Evolutionary conservation across 2,797 vertebrate species (phyloP), one percentile per base, ranked within the genome.

Genomic region (Eospalax fontanierii): DNA sequence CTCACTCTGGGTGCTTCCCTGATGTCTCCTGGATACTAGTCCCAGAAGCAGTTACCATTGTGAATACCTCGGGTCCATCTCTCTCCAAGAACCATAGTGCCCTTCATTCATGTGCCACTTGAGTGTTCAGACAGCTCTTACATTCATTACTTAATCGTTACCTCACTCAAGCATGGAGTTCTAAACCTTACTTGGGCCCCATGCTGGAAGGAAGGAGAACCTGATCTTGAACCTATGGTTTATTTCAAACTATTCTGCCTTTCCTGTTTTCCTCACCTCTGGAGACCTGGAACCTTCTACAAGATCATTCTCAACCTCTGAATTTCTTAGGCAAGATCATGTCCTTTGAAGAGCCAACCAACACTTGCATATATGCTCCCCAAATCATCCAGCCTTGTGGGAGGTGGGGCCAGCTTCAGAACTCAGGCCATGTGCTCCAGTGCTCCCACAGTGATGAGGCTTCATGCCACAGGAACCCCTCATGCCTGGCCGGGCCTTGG

Each of bases 21-120:
- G 1, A 24, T 8, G 71, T 63, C 71, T 43, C 21, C 68, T 65
- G 24, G 19, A 11, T 19, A 16, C 35, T 2, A 12, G 35, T 35
- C 70, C 84, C 50, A 46, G 65, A 63, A 68, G n/a, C 7, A 10
- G 21, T 50, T 43, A 33, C 14, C 35, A 14, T 18, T 8, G 1
- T 2, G 9, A 4, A 66, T 14, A 0, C 0, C 4, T 19, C 35
- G 54, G 33, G 46, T 83, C 54, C 11, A 9, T 11, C 21, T 38
- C 14, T 61, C 50, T 50, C 74, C 30, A 6, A 4, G 78, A 35
- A 11, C 11, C 2, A n/a, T 11, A 38, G 76, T 22, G 0, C 33
- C 59, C 11, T 0, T 3, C 2, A 19, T 0, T 6, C 2, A 21
- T 14, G 12, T 16, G 63, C 18, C 87, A 15, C 3, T 2, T 8